These are phyloP conservation scores for Mastigias papua DNA, from an alignment of 30 jellyfish, hydroid and myxozoan genomes.

Conservation along the genomic window DNA sequence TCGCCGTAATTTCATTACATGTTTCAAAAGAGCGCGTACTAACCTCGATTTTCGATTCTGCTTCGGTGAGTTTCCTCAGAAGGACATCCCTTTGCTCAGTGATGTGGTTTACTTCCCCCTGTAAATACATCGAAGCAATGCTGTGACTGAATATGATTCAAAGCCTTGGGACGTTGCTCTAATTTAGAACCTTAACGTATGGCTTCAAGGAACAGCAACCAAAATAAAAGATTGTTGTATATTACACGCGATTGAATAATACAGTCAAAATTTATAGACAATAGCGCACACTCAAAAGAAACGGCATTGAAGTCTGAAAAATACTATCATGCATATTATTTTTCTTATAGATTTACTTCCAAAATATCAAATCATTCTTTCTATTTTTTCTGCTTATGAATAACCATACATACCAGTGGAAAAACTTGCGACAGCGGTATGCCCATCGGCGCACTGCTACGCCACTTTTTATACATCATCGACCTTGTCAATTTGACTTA, in stretches of 20 bases:
- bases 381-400: no score
- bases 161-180: neutral
- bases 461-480: no score
- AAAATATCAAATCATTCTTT: no score
- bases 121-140: conserved; percentile 1
- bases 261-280: no score
- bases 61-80: conserved; percentile 82
- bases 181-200: no score
- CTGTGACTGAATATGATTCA: neutral
- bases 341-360: no score
- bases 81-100: conserved; percentile 84
- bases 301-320: no score
- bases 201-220: neutral
- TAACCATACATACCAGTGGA: neutral
- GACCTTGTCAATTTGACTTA: neutral
- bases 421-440: neutral
- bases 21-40: neutral
- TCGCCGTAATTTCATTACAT: no score
- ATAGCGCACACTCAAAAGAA: no score
- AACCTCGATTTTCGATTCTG: conserved; percentile 85
- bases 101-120: conserved; percentile 72
- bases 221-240: neutral
- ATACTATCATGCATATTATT: no score
- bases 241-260: no score
- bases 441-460: neutral